Evolutionary conservation across 2,888 invertebrate species (phyloP).

Genomic region (Plutella xylostella): DNA sequence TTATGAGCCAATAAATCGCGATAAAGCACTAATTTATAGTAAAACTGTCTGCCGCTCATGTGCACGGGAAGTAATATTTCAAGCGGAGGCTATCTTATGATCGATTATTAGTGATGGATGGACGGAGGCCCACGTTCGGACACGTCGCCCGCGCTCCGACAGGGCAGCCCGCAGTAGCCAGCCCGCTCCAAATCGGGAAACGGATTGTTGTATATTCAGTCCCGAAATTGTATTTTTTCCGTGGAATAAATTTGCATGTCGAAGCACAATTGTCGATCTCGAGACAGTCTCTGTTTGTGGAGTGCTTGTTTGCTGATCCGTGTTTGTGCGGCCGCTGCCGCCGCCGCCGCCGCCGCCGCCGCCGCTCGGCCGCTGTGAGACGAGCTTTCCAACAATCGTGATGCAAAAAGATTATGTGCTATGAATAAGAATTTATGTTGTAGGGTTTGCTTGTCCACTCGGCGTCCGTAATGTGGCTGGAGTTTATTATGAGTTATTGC

Average conservation of each 20-base stretch:
- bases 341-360: background rate
- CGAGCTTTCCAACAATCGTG: slow-evolving; percentile 1
- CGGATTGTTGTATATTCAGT: slow-evolving; percentile 11
- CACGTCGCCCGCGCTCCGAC: background rate
- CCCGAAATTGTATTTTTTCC: slow-evolving; percentile 20
- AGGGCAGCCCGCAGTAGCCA: slow-evolving; percentile 15
- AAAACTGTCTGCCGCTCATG: background rate
- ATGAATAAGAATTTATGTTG: background rate
- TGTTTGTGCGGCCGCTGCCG: slow-evolving; percentile 38
- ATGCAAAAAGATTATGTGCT: background rate
- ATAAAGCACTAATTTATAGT: slow-evolving; percentile 6
- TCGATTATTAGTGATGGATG: slow-evolving; percentile 20
- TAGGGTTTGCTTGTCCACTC: background rate
- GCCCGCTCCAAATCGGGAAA: slow-evolving; percentile 26
- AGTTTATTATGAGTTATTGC: too few species aligned
- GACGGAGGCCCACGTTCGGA: too few species aligned
- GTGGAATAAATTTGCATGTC: slow-evolving; percentile 35
- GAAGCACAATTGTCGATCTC: slow-evolving; percentile 27
- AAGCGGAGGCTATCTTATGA: slow-evolving; percentile 15
- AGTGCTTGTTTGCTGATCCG: slow-evolving; percentile 35
- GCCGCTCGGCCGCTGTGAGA: background rate
- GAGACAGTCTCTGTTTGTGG: slow-evolving; percentile 36
- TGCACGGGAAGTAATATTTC: slow-evolving; percentile 22
- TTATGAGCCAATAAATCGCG: background rate
- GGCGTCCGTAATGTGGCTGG: too few species aligned